Percentiles rank a stretch among this genome's conserved stretches.
phyloP scores from a whole-genome alignment of 1,140 invertebrate genomes.

The Doryteuthis pealeii region DNA sequence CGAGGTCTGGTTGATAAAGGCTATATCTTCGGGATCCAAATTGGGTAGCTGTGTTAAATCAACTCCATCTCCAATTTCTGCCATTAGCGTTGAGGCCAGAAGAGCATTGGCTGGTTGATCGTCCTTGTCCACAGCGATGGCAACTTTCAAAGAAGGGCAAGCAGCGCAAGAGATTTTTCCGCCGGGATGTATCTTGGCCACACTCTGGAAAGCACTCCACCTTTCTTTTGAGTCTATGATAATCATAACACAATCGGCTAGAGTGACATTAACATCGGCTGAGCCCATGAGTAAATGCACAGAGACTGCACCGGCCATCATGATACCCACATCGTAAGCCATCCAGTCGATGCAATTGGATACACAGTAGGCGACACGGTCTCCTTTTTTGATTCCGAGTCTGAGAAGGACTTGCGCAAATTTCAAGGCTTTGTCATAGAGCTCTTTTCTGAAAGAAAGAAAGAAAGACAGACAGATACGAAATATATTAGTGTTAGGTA shows the following conservation, averaged over 20 bases:
- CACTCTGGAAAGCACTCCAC: not conserved
- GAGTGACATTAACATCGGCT: not conserved
- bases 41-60: not conserved
- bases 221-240: slow-evolving; percentile 1
- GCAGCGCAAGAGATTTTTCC: not conserved
- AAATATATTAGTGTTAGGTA: no score
- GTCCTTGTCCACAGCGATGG: not conserved
- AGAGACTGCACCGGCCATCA: slow-evolving; percentile 4
- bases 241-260: not conserved
- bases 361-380: slow-evolving; percentile 9
- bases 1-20: slow-evolving; percentile 9
- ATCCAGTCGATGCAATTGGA: slow-evolving; percentile 6
- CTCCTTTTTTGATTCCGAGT: not conserved
- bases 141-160: not conserved
- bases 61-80: not conserved
- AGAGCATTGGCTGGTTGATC: not conserved
- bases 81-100: not conserved
- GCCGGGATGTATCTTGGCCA: not conserved
- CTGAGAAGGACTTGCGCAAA: slow-evolving; percentile 1
- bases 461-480: not conserved
- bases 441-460: not conserved
- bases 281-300: not conserved
- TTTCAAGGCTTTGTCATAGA: not conserved
- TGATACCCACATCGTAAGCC: not conserved
- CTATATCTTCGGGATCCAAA: slow-evolving; percentile 7